phyloP scores from a whole-genome alignment of 2,888 invertebrate genomes.

The Epistrophe eligans region DNA sequence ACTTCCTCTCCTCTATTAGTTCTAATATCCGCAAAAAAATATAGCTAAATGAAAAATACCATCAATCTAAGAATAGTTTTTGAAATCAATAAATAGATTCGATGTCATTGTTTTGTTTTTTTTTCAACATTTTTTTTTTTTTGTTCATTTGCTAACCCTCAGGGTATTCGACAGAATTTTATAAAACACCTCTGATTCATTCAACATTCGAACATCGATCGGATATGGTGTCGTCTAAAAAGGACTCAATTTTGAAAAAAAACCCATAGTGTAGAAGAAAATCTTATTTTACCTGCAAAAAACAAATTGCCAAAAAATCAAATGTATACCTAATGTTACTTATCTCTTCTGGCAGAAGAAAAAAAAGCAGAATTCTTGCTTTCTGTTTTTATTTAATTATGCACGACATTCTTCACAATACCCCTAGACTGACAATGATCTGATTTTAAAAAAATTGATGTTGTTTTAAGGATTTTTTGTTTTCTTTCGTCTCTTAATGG shows the following conservation, averaged over 20 bases:
- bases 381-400: conserved; percentile 19
- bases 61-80: conserved; percentile 34
- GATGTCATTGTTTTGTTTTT: conserved; percentile 42
- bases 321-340: neutral
- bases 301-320: neutral
- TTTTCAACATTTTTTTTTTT: neutral
- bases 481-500: conserved; percentile 51
- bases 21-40: neutral
- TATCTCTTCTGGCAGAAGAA: neutral
- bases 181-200: conserved; percentile 63
- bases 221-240: conserved; percentile 50
- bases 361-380: neutral
- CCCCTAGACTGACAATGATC: conserved; percentile 48
- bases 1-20: conserved; percentile 16
- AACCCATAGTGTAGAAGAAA: neutral
- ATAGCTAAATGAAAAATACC: neutral
- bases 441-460: conserved; percentile 18
- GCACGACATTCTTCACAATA: conserved; percentile 33
- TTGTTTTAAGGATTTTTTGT: neutral
- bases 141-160: conserved; percentile 11
- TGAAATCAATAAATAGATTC: conserved; percentile 35
- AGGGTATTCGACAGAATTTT: conserved; percentile 41
- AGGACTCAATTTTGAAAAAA: conserved; percentile 44
- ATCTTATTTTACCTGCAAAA: neutral
- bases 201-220: conserved; percentile 57